These are phyloP conservation scores for Anthoptus insignis DNA, from an alignment of 2,888 invertebrate species.

Conservation along the genomic window DNA sequence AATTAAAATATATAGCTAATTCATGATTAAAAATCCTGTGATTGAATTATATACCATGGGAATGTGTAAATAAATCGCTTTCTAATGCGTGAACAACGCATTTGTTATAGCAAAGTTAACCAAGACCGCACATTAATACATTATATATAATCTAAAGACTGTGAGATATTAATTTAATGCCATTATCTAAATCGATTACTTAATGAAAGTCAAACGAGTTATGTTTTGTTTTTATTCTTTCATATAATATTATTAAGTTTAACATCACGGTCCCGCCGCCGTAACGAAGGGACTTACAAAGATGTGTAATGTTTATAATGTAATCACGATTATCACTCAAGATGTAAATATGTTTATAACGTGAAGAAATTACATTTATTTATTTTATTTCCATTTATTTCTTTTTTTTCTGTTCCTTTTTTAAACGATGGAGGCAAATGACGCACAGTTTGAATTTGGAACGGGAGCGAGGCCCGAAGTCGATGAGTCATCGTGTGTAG, in stretches of 20 bases:
- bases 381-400: conserved; percentile 77
- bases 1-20: conserved; percentile 9
- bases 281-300: conserved; percentile 61
- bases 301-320: conserved; percentile 59
- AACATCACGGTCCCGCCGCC: conserved; percentile 52
- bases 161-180: conserved; percentile 76
- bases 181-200: conserved; percentile 67
- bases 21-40: conserved; percentile 25
- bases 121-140: conserved; percentile 58
- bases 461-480: conserved; percentile 47
- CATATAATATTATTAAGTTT: conserved; percentile 48
- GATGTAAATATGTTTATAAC: conserved; percentile 83
- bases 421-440: conserved; percentile 69
- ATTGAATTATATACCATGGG: conserved; percentile 19
- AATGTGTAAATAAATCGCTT: conserved; percentile 5
- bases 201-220: conserved; percentile 60
- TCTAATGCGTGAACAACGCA: conserved; percentile 1
- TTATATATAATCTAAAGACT: conserved; percentile 77
- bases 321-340: conserved; percentile 69
- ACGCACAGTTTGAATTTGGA: conserved; percentile 59
- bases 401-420: conserved; percentile 58
- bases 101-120: conserved; percentile 10
- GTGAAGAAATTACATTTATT: conserved; percentile 82
- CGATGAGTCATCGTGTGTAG: conserved; percentile 16
- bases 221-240: conserved; percentile 57